A percentile compares a stretch with the other conserved stretches of the same genome.
These are phyloP conservation scores for Leuciscus idus DNA, from an alignment of 2,113 vertebrate genomes.

Conservation along the genomic window DNA sequence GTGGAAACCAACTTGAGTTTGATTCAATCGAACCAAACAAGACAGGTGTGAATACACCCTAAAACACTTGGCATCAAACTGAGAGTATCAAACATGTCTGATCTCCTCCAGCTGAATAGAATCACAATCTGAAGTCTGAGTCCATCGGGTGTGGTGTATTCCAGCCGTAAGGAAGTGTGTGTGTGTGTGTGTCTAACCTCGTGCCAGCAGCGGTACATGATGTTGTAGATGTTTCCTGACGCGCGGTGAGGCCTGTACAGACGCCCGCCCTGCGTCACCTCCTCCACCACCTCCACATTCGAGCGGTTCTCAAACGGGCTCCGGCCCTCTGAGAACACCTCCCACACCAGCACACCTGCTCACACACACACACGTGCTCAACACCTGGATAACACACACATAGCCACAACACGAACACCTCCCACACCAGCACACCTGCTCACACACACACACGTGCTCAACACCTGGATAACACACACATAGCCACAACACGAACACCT, in stretches of 20 bases:
- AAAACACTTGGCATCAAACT: background rate
- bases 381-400: background rate
- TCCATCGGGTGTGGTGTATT: background rate
- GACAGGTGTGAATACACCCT: no score
- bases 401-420: background rate
- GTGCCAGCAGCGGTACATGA: slow-evolving; percentile 92
- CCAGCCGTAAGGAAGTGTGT: background rate
- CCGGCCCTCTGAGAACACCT: slow-evolving; percentile 86
- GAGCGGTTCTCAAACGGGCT: slow-evolving; percentile 83
- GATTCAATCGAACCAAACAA: no score
- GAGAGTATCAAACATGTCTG: background rate
- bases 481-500: slow-evolving; percentile 73
- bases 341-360: slow-evolving; percentile 90
- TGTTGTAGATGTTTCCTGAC: slow-evolving; percentile 73
- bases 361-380: slow-evolving; percentile 36
- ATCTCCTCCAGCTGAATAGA: no score
- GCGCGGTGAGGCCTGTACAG: slow-evolving; percentile 84
- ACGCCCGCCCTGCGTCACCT: slow-evolving; percentile 82
- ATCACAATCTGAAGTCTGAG: no score
- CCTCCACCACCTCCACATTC: slow-evolving; percentile 82
- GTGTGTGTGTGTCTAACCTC: slow-evolving; percentile 73
- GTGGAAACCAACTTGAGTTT: no score
- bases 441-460: no score
- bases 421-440: no score
- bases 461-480: no score